Base-by-base conservation (phyloP, 2,888 invertebrate genomes). In the Mechanitis messenoides region DNA sequence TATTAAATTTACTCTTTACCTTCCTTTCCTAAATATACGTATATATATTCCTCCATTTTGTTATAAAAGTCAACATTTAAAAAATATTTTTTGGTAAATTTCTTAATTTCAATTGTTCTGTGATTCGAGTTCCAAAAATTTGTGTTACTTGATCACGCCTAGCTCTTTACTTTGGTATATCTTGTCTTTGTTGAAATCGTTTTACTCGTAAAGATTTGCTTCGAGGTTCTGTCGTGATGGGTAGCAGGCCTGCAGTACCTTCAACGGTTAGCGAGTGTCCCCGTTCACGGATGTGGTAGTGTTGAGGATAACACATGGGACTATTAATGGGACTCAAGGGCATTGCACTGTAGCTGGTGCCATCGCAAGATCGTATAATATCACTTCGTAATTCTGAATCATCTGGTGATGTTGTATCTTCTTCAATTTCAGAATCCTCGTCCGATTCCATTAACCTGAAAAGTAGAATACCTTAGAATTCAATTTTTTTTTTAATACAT, bases 201-300 rank as follows among this genome's bases (percentile, higher is more conserved):
- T 88, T 87, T 35, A 87, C 62, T n/a, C 89, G 81, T 11, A 90
- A 76, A 3, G 89, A 90, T 70, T 85, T 87, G 69, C 89, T 89
- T 3, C 89, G 78, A 1, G 87, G 87, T 60, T 85, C 83, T 2
- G 78, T 63, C n/a, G 75, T 66, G 3, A 77, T 68, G 3, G 74
- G 74, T 0, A 84, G 68, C 9, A 86, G 65, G 0, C 77, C 80
- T 1, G 85, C 77, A 2, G 81, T 71, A 46, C 80, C 74, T 59
- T 88, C 87, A 0, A 87, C 81, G 62, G 82, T 79, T 1, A 88
- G 74, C 0, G 89, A 90, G 60, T 80, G 78, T 0, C 87, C 87
- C 31, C 89, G 76, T 64, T 84, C 85, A 1, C 87, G 80, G 1
- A 71, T 69, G 3, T 78, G 76, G n/a, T 60, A 61, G 3, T 65